Conservation (phyloP, 1,140 invertebrate species). For the Drosophila virilis region DNA sequence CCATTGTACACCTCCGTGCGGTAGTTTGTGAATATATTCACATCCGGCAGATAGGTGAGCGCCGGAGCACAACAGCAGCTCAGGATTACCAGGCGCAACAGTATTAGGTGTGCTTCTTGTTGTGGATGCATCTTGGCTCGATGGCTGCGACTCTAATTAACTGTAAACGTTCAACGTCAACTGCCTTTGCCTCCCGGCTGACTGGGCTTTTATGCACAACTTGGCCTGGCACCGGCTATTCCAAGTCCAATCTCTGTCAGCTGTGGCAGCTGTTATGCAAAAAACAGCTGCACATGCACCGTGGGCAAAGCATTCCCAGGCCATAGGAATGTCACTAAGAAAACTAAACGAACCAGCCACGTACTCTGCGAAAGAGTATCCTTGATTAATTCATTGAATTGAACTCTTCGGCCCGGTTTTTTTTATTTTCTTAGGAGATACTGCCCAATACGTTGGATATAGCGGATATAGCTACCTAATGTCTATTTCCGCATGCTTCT, state of each 20-base stretch:
- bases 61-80: slow-evolving; percentile 20
- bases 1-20: slow-evolving; percentile 71
- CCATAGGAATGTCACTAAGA: too few relatives aligned
- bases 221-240: background rate
- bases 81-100: slow-evolving; percentile 41
- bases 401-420: background rate
- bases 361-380: background rate
- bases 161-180: background rate
- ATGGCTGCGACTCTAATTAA: background rate
- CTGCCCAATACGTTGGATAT: too few relatives aligned
- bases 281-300: slow-evolving; percentile 15
- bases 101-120: background rate
- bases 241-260: background rate
- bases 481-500: too few relatives aligned
- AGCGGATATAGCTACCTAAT: too few relatives aligned
- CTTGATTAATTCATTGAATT: background rate
- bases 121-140: slow-evolving; percentile 15
- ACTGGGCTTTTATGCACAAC: slow-evolving; percentile 22
- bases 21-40: slow-evolving; percentile 72
- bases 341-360: too few relatives aligned
- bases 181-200: background rate
- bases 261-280: slow-evolving; percentile 13
- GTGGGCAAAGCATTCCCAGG: background rate
- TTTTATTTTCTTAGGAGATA: too few relatives aligned
- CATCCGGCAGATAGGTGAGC: slow-evolving; percentile 54